Base-by-base conservation (phyloP, 1,140 invertebrate species). In the Colletes latitarsis region DNA sequence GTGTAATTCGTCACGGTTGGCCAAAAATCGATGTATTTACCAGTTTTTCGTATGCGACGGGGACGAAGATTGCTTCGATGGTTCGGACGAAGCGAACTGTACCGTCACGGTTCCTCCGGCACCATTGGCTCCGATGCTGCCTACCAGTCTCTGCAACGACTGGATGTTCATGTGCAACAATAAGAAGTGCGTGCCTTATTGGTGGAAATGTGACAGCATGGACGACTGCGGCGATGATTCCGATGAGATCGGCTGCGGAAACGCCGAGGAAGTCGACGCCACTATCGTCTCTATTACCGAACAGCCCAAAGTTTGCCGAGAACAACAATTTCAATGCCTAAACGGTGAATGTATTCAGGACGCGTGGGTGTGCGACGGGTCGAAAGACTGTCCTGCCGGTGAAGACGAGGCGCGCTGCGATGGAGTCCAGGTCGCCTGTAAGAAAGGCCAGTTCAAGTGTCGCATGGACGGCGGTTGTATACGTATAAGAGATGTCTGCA, bases 161-260 rank as follows among this genome's bases (percentile, higher is more conserved):
- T 96, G 96, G 97, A 96, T 97, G 96, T 96, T 96, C 84, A 94
- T 94, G 81, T 97, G 96, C 88, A 91, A 93, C 14, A 96, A 96
- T 86, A 94, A 95, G 15, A 96, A 96, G 77, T 99, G 98, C 89
- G 96, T 98, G 64, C 97, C 97, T 0, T 95, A 95, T 64, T 96
- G 97, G 97, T 98, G 97, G 96, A 95, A 96, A 81, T 95, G 95
- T 83, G 96, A 96, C 81, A 94, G 92, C 41, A 96, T 96, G 4
- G 91, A 96, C 79, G 97, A 98, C 88, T 98, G 97, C 86, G 95
- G 94, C 0, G 97, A 98, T 90, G 93, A 94, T 55, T 96, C 96
- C 0, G 97, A 98, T 89, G 97, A 98, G 88, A 81, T 94, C 4
- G 96, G 95, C 0, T 97, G 96, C 85, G 93, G 91, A 77, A 69